Evolutionary conservation across 2,888 invertebrate genomes (phyloP), one percentile per base, ranked within the genome.

Genomic region (Vesta saturnalis): DNA sequence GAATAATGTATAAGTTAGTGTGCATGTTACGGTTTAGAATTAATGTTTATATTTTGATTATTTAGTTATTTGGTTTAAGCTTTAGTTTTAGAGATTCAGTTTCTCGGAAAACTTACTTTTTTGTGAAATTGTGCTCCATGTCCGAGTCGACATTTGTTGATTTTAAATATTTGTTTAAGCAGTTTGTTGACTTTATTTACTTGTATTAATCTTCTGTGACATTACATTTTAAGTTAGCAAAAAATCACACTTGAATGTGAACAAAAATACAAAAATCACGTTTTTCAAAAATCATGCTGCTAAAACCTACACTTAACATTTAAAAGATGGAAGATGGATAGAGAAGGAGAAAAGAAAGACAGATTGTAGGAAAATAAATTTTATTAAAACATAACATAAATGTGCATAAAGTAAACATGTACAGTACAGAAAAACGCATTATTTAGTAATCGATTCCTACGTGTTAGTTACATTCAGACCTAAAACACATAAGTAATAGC

Each of bases 81-180:
- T 60, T 71, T 60, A 57, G 68, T 66, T 73, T 70, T 69, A 61
- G 60, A 64, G 49, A 69, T 63, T 60, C 18, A 69, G 61, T 63
- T 56, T 71, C n/a, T n/a, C n/a, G n/a, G n/a, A n/a, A 49, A 67
- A 74, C 74, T 74, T 74, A 74, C 74, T 63, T 73, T 67, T 66
- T 62, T 49, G 15, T 35, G 61, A 59, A 14, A 43, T 35, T 23
- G 56, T 30, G 58, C 62, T 55, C 65, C 59, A 43, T 54, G 64
- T 60, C n/a, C n/a, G n/a, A 22, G 64, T 19, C 47, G 21, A 30
- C 35, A 43, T 14, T 21, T n/a, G 60, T 35, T 21, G 67, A 35
- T 60, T 64, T 68, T 35, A 63, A 64, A 57, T 35, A 64, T 57
- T 62, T 57, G 30, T 68, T 68, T 60, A 67, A 65, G 12, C 43